A percentile compares a stretch with the other conserved stretches of the same genome.
Evolutionary conservation across 2,888 invertebrate species (phyloP).

Genomic region (Lamproptera curius): DNA sequence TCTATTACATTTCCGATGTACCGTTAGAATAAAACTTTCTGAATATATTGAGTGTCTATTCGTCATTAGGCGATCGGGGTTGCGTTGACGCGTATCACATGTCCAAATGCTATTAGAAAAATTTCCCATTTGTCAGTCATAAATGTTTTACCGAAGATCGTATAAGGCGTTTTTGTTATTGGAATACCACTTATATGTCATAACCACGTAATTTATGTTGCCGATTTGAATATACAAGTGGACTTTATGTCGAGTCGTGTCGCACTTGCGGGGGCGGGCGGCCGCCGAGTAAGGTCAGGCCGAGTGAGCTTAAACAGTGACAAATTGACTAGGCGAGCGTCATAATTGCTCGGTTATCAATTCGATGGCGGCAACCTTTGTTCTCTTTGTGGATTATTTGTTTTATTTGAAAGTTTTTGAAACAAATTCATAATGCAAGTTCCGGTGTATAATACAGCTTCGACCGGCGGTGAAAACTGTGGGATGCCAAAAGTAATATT

Average conservation of each 20-base stretch:
- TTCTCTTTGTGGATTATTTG: background rate
- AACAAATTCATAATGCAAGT: too few relatives aligned
- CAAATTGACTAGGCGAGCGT: conserved; percentile 4
- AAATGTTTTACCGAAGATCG: background rate
- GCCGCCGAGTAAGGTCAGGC: background rate
- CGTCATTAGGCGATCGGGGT: too few relatives aligned
- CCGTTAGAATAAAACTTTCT: too few relatives aligned
- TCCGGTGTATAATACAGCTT: too few relatives aligned
- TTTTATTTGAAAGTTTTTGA: too few relatives aligned
- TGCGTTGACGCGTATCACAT: too few relatives aligned
- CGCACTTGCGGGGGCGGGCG: conserved; percentile 7
- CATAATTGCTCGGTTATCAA: background rate
- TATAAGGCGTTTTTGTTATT: background rate
- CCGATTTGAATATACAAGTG: background rate
- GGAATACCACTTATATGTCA: background rate
- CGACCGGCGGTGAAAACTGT: too few relatives aligned
- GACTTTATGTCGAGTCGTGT: background rate
- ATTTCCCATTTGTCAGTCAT: background rate
- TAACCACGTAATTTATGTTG: background rate
- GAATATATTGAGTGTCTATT: too few relatives aligned
- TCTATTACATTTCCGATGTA: too few relatives aligned
- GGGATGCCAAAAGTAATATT: too few relatives aligned
- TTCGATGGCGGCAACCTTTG: background rate
- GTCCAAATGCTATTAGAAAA: background rate
- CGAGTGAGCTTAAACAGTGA: conserved; percentile 2